These are phyloP conservation scores for Schrankia costaestrigalis DNA, from an alignment of 2,888 invertebrate species.

Conservation along the genomic window DNA sequence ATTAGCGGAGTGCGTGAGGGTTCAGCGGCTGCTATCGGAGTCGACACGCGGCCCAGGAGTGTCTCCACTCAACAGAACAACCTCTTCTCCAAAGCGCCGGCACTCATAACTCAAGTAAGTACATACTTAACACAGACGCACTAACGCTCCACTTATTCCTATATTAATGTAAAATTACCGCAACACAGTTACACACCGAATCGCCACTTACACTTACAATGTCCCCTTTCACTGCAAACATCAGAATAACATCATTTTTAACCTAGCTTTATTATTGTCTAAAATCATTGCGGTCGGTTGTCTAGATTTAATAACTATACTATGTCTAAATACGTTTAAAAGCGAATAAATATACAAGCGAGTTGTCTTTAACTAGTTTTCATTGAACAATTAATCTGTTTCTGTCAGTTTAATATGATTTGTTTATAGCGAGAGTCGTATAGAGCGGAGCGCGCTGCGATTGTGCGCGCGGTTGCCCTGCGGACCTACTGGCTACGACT, in stretches of 20 bases:
- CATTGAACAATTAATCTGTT: constrained; percentile 52
- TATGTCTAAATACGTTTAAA: constrained; percentile 10
- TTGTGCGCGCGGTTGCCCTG: constrained; percentile 33
- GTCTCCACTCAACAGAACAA: constrained; percentile 20
- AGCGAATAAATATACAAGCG: constrained; percentile 12
- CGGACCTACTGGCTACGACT: constrained; percentile 51
- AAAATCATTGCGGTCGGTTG: constrained; percentile 62
- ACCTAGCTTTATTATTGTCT: constrained; percentile 51
- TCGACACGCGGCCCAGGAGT: constrained; percentile 10
- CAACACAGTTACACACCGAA: constrained; percentile 55
- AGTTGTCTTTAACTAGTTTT: constrained; percentile 37
- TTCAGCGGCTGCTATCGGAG: constrained; percentile 16
- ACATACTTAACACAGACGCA: constrained; percentile 38
- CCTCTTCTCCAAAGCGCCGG: constrained; percentile 24
- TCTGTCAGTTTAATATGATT: constrained; percentile 50
- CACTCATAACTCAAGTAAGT: constrained; percentile 36
- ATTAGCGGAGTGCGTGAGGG: too few species aligned
- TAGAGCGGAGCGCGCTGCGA: constrained; percentile 25
- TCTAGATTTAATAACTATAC: constrained; percentile 47
- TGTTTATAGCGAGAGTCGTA: constrained; percentile 55
- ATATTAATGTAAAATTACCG: constrained; percentile 41
- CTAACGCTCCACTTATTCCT: constrained; percentile 42
- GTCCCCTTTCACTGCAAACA: constrained; percentile 70
- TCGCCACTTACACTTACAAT: constrained; percentile 47
- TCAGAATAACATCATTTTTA: constrained; percentile 47